These are phyloP conservation scores for Heptranchias perlo DNA, from an alignment of 2,113 vertebrate species.

Conservation along the genomic window DNA sequence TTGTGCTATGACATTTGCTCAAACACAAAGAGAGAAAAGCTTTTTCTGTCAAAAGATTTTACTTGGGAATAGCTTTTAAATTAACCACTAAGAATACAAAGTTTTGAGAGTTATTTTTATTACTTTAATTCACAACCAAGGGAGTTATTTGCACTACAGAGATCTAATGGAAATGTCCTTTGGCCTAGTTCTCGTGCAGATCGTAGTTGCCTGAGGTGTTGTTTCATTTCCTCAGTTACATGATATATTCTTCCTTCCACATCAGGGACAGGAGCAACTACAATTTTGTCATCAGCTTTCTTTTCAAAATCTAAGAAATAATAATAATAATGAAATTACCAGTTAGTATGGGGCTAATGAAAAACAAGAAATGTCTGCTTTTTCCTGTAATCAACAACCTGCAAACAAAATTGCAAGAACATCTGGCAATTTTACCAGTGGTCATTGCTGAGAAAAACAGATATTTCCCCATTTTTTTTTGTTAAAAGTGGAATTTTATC, in stretches of 20 bases:
- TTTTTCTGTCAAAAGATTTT: conserved; percentile 10
- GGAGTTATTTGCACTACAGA: neutral
- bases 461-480: neutral
- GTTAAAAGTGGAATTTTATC: neutral
- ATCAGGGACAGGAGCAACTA: conserved; percentile 43
- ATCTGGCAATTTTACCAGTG: neutral
- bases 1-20: neutral
- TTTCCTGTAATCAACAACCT: neutral
- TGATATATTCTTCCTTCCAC: conserved; percentile 49
- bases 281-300: conserved; percentile 40
- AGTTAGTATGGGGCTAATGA: neutral
- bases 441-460: neutral
- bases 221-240: conserved; percentile 46
- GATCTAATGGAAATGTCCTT: conserved; percentile 40
- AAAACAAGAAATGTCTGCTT: neutral
- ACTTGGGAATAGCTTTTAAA: neutral
- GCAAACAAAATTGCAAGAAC: neutral
- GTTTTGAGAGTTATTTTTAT: neutral
- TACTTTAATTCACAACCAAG: conserved; percentile 17
- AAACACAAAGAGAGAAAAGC: neutral
- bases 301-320: conserved; percentile 45
- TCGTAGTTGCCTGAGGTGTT: conserved; percentile 43
- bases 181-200: conserved; percentile 32
- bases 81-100: neutral
- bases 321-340: neutral